These are phyloP conservation scores for Watsonalla binaria DNA, from an alignment of 2,888 invertebrate genomes.

Conservation along the genomic window DNA sequence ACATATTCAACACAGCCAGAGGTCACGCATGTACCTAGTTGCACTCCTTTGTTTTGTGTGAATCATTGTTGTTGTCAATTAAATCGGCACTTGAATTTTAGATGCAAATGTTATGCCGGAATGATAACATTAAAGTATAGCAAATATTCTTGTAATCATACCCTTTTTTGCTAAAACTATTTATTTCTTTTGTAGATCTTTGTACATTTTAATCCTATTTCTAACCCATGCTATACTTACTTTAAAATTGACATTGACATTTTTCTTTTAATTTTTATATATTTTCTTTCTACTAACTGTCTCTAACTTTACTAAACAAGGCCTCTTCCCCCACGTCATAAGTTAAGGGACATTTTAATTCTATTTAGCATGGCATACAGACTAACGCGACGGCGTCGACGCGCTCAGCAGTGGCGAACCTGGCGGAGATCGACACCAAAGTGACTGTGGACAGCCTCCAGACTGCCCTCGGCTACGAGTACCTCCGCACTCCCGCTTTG, in stretches of 20 bases:
- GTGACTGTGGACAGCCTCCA: slow-evolving; percentile 86
- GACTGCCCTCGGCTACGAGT: slow-evolving; percentile 90
- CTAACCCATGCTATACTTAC: background rate
- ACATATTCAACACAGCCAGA: slow-evolving; percentile 47
- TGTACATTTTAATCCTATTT: background rate
- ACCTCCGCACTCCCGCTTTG: slow-evolving; percentile 84
- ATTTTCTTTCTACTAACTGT: slow-evolving; percentile 17
- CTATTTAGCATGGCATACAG: slow-evolving; percentile 86
- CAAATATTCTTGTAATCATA: too few species aligned
- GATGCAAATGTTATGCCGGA: slow-evolving; percentile 12
- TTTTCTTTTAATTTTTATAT: slow-evolving; percentile 6
- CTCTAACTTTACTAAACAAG: slow-evolving; percentile 31
- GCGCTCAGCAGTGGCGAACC: slow-evolving; percentile 89
- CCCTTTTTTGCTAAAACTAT: too few species aligned
- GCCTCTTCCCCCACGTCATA: slow-evolving; percentile 36
- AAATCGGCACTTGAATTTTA: slow-evolving; percentile 21
- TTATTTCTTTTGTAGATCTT: too few species aligned
- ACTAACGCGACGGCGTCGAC: slow-evolving; percentile 92
- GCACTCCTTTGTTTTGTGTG: slow-evolving; percentile 34
- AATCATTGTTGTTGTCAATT: slow-evolving; percentile 37
- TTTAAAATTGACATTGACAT: background rate
- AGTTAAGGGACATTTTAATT: slow-evolving; percentile 65
- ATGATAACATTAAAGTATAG: too few species aligned
- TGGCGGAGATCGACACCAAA: slow-evolving; percentile 85
- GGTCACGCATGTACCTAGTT: slow-evolving; percentile 27